These are phyloP conservation scores for Erebia epiphron DNA, from an alignment of 2,888 invertebrate species.

Conservation along the genomic window DNA sequence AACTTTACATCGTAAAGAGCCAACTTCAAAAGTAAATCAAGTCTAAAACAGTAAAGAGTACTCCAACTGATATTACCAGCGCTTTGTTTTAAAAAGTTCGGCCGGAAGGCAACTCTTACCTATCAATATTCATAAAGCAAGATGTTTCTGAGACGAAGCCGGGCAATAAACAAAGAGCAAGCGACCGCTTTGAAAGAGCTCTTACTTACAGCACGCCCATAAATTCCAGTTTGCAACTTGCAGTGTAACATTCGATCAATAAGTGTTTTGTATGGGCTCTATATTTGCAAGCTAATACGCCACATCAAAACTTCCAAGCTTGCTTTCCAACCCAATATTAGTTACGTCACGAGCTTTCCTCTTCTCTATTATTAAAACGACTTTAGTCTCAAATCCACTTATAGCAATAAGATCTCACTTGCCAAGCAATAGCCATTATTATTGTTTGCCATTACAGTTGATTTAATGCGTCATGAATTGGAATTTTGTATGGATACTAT, in stretches of 20 bases:
- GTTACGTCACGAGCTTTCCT: constrained; percentile 56
- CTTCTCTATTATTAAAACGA: background rate
- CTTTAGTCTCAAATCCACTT: background rate
- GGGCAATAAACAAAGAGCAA: constrained; percentile 75
- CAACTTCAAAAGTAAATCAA: constrained; percentile 40
- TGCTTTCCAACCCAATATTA: constrained; percentile 67
- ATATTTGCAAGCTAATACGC: constrained; percentile 80
- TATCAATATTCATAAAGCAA: constrained; percentile 80
- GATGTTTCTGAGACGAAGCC: constrained; percentile 68
- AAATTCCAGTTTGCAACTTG: constrained; percentile 81
- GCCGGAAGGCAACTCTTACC: constrained; percentile 65
- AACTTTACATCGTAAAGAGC: constrained; percentile 37
- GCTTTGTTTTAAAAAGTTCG: constrained; percentile 66
- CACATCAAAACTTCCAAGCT: constrained; percentile 73
- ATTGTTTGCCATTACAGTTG: constrained; percentile 18
- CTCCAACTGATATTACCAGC: constrained; percentile 61
- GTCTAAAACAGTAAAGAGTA: constrained; percentile 50
- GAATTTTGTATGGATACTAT: constrained; percentile 51
- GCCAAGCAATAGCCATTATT: constrained; percentile 14
- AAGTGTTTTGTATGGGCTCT: constrained; percentile 80
- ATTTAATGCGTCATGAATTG: constrained; percentile 38
- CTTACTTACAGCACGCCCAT: constrained; percentile 71
- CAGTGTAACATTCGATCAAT: constrained; percentile 79
- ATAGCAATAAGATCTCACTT: constrained; percentile 1
- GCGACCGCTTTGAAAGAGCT: constrained; percentile 68